phyloP scores from a whole-genome alignment of 2,797 vertebrate species.

The Triplophysa yarkandensis region DNA sequence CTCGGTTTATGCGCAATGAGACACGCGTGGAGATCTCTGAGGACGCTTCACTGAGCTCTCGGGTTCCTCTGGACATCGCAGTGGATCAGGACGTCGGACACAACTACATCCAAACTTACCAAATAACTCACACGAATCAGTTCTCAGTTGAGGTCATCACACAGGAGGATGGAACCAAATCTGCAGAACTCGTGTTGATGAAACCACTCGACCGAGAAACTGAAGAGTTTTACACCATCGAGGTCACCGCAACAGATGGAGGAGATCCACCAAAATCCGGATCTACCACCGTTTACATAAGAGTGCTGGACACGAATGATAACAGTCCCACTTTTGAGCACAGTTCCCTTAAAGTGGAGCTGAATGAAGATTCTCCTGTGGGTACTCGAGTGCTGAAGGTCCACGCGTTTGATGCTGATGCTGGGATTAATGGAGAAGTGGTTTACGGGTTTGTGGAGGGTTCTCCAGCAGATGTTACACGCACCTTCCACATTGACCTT shows the following conservation, averaged over 20 bases:
- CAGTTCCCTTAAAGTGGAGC: conserved; percentile 71
- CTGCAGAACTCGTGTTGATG: conserved; percentile 72
- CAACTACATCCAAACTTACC: conserved; percentile 78
- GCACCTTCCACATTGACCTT: conserved; percentile 74
- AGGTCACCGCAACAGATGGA: conserved; percentile 75
- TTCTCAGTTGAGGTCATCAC: conserved; percentile 69
- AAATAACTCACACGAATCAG: conserved; percentile 68
- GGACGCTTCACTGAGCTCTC: conserved; percentile 67
- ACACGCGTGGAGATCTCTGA: conserved; percentile 75
- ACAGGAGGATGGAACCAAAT: conserved; percentile 71
- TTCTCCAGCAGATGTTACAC: conserved; percentile 59
- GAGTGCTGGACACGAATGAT: conserved; percentile 80
- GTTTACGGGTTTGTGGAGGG: conserved; percentile 71
- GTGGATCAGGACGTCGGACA: conserved; percentile 78
- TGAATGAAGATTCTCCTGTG: conserved; percentile 72
- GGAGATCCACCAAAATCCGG: conserved; percentile 71
- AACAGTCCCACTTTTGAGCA: conserved; percentile 81
- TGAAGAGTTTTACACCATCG: conserved; percentile 72
- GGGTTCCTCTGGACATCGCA: conserved; percentile 73
- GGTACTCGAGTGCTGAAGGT: conserved; percentile 75
- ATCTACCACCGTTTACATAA: conserved; percentile 67
- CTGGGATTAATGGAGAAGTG: conserved; percentile 77
- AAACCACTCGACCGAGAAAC: conserved; percentile 73
- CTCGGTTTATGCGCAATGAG: conserved; percentile 70
- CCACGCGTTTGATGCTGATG: conserved; percentile 77